Percentiles rank a stretch among this genome's conserved stretches.
phyloP scores from a whole-genome alignment of 2,113 vertebrate genomes.

The Natator depressus region DNA sequence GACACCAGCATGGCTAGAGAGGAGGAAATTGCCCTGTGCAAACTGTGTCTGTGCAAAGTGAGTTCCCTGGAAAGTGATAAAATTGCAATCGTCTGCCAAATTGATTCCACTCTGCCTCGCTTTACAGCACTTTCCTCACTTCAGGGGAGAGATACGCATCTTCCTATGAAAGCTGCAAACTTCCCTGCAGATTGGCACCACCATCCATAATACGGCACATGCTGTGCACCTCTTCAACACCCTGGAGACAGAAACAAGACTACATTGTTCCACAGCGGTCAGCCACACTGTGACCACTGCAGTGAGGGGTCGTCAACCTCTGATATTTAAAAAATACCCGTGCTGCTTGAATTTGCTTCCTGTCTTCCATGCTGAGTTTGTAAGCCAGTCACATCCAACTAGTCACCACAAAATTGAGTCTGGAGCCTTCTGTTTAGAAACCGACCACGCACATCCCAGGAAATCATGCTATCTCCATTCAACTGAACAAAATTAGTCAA shows the following conservation, averaged over 20 bases:
- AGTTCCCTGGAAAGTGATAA: rapidly evolving
- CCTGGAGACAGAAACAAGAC: not conserved
- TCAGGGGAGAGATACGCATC: not conserved
- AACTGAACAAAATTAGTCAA: not conserved
- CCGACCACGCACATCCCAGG: slow-evolving; percentile 2
- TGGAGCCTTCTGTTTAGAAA: slow-evolving; percentile 51
- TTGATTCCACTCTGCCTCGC: rapidly evolving
- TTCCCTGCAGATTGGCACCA: not conserved
- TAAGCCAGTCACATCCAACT: slow-evolving; percentile 50
- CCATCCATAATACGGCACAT: not conserved
- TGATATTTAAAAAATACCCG: not conserved
- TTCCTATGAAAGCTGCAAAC: not conserved
- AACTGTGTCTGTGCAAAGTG: not conserved
- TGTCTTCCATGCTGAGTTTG: slow-evolving; percentile 21
- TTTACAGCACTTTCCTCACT: not conserved
- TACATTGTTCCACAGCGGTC: not conserved
- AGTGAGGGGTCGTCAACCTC: not conserved
- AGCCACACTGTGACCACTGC: not conserved
- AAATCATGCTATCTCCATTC: slow-evolving; percentile 10
- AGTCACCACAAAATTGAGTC: slow-evolving; percentile 54
- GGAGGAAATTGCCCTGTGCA: not conserved
- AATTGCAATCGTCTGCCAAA: rapidly evolving
- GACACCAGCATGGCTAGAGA: not conserved
- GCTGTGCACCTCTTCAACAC: not conserved
- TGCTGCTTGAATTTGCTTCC: slow-evolving; percentile 11